Evolutionary conservation across 2,797 vertebrate genomes (phyloP).

Genomic region (Cyprinella venusta): DNA sequence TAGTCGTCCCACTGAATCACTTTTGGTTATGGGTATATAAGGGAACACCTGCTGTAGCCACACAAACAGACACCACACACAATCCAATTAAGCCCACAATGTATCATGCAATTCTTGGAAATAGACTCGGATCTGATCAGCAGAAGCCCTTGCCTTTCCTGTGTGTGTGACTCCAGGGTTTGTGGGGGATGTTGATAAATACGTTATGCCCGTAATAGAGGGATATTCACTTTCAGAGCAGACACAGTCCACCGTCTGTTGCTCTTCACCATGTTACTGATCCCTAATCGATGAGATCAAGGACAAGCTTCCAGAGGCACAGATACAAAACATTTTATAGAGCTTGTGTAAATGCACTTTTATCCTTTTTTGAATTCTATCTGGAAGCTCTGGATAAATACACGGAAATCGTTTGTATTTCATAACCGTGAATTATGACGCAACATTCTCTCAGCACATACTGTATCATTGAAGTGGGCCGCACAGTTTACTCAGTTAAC

Average conservation of each 20-base stretch:
- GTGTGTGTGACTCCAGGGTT: conserved; percentile 45
- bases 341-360: background rate
- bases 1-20: background rate
- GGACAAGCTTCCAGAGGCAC: conserved; percentile 42
- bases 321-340: conserved; percentile 37
- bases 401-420: background rate
- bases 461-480: background rate
- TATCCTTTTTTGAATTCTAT: background rate
- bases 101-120: conserved; percentile 45
- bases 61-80: conserved; percentile 25
- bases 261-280: conserved; percentile 57
- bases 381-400: conserved; percentile 1
- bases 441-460: background rate
- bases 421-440: background rate
- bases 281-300: conserved; percentile 65
- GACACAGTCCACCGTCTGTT: conserved; percentile 44
- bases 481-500: background rate
- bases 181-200: conserved; percentile 51
- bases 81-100: conserved; percentile 20
- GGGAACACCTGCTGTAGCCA: conserved; percentile 6
- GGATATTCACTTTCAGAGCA: conserved; percentile 61
- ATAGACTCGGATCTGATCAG: conserved; percentile 35
- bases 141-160: conserved; percentile 34
- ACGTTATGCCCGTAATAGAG: conserved; percentile 62
- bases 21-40: background rate